A percentile compares a stretch with the other conserved stretches of the same genome.
phyloP scores from a whole-genome alignment of 2,113 vertebrate species.

The Antennarius striatus region DNA sequence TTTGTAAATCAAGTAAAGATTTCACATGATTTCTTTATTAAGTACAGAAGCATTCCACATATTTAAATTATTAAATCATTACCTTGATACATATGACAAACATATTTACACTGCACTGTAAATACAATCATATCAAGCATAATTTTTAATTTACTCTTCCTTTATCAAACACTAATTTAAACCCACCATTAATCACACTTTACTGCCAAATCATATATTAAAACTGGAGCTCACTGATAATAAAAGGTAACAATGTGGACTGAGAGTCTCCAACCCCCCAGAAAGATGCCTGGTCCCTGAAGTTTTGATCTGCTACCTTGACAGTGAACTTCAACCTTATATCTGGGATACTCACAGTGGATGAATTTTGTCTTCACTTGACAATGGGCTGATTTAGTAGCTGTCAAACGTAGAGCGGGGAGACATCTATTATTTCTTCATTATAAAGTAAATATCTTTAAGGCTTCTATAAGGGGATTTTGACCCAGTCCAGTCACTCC shows the following conservation, averaged over 20 bases:
- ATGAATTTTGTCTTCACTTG: neutral
- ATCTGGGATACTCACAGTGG: slow-evolving; percentile 24
- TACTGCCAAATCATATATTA: too few species aligned
- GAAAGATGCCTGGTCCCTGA: too few species aligned
- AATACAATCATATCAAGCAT: slow-evolving; percentile 6
- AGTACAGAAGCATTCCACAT: slow-evolving; percentile 33
- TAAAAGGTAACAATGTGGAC: too few species aligned
- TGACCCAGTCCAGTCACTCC: slow-evolving; percentile 27
- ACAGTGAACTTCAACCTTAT: slow-evolving; percentile 14
- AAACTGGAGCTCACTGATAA: too few species aligned
- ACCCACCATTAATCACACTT: too few species aligned
- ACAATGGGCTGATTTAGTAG: neutral
- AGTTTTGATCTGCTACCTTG: neutral
- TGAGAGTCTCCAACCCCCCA: too few species aligned
- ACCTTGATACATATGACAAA: slow-evolving; percentile 15
- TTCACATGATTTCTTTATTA: neutral
- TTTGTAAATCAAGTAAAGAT: neutral
- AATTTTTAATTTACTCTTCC: slow-evolving; percentile 3
- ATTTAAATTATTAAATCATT: slow-evolving; percentile 47
- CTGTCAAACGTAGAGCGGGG: neutral
- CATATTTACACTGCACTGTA: slow-evolving; percentile 13
- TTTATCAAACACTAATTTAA: neutral
- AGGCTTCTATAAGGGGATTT: neutral
- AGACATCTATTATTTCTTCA: neutral
- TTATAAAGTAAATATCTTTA: neutral